These are phyloP conservation scores for Darevskia nairensis DNA, from an alignment of 2,797 vertebrate species.

Conservation along the genomic window DNA sequence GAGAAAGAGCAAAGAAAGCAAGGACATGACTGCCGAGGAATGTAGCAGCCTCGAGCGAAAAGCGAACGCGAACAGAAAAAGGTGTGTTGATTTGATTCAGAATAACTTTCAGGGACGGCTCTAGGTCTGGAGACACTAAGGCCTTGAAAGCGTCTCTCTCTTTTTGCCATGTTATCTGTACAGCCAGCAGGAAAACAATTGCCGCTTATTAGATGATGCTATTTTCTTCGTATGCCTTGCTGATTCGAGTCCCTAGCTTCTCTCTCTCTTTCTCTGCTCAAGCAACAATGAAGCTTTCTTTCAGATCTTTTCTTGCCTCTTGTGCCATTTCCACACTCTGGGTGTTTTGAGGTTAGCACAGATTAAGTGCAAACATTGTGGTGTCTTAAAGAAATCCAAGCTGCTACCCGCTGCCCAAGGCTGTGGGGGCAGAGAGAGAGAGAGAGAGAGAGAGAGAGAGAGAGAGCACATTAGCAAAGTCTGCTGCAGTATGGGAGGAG, in stretches of 20 bases:
- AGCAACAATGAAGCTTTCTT: not conserved
- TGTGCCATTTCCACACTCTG: constrained; percentile 30
- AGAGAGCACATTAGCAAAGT: constrained; percentile 7
- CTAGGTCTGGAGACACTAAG: not conserved
- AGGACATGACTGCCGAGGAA: constrained; percentile 16
- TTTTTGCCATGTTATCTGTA: not conserved
- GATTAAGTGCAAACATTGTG: constrained; percentile 49
- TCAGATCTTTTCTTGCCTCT: constrained; percentile 16
- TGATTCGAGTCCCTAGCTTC: constrained; percentile 16
- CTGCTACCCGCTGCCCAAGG: constrained; percentile 40
- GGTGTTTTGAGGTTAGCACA: constrained; percentile 43
- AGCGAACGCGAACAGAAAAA: constrained; percentile 1
- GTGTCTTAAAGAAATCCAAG: constrained; percentile 57
- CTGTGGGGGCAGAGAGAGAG: constrained; percentile 4
- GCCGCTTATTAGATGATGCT: not conserved
- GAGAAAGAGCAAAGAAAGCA: not conserved
- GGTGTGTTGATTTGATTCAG: not conserved
- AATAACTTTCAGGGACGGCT: not conserved
- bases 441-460: not conserved
- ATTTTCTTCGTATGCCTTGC: not conserved
- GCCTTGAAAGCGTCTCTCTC: not conserved
- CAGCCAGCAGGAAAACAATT: not conserved
- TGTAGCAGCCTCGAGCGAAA: not conserved
- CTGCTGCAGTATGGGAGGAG: constrained; percentile 47
- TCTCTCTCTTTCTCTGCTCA: not conserved